Evolutionary conservation across 2,888 invertebrate species (phyloP).

Genomic region (Mycogona germanica): DNA sequence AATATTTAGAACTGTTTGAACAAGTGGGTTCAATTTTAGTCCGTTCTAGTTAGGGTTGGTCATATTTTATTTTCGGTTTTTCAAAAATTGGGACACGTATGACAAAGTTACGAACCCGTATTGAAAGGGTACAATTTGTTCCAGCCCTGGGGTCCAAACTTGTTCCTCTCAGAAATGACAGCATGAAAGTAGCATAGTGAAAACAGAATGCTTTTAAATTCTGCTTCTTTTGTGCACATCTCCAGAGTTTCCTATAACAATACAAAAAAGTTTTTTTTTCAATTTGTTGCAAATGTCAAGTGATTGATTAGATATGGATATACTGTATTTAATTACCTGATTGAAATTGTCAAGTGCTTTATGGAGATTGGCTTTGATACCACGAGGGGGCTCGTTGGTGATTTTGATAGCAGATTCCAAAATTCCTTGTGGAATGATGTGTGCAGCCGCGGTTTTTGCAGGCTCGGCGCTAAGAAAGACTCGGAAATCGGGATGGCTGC

Average conservation of each 20-base stretch:
- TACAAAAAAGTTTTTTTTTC: no score
- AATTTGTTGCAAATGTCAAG: neutral
- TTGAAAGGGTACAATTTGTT: constrained; percentile 93
- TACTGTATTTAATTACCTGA: constrained; percentile 43
- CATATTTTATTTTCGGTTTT: no score
- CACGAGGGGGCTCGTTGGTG: constrained; percentile 93
- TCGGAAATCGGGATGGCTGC: constrained; percentile 66
- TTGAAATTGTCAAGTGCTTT: constrained; percentile 90
- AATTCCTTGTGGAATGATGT: constrained; percentile 92
- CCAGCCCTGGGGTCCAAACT: constrained; percentile 95
- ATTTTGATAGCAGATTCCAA: constrained; percentile 93
- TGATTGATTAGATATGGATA: neutral
- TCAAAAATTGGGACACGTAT: no score
- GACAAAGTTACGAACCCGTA: constrained; percentile 55
- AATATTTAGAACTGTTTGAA: no score
- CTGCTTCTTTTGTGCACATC: constrained; percentile 90
- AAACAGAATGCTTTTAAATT: constrained; percentile 89
- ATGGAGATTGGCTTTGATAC: constrained; percentile 92
- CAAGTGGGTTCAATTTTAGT: no score
- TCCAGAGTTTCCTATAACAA: constrained; percentile 60
- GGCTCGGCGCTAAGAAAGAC: constrained; percentile 93
- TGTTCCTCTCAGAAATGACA: constrained; percentile 83
- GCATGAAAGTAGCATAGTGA: constrained; percentile 93
- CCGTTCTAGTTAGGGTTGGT: no score
- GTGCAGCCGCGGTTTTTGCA: constrained; percentile 68